Evolutionary conservation across 2,797 vertebrate genomes (phyloP), one percentile per base, ranked within the genome.

Genomic region (Onychomys leucogaster): DNA sequence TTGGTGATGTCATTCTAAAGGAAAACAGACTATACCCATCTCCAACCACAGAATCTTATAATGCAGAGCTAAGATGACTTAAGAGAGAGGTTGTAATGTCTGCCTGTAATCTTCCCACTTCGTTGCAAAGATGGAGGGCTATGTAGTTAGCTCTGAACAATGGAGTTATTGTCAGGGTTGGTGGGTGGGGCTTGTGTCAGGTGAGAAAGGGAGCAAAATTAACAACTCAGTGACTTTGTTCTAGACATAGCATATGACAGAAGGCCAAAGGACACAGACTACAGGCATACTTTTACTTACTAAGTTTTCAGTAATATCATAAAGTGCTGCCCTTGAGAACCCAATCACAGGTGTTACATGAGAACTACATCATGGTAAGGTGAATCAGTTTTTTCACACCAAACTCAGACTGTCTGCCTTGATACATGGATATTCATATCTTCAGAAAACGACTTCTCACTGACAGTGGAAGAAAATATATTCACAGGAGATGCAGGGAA

Each of bases 231-330:
- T 37, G 25, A 32, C 10, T 43, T 8, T 2, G 0, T 61, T 73
- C 46, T 32, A 88, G 90, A 52, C 46, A 85, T 27, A 59, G 9
- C 0, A 0, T 2, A 52, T n/a, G 78, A n/a, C 27, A 71, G 17
- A 52, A 75, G 8, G 25, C 2, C 29, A 43, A 13, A 73, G 85
- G 63, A 34, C 81, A 43, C 5, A 41, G 9, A 17, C 9, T 69
- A 7, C 6, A 11, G 34, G 2, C 9, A 5, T 52, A 59, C 4
- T 59, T 17, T 46, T 25, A 73, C 52, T 7, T 9, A 3, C 4
- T 2, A 29, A 14, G 34, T 2, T 41, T 37, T 63, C 21, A 7
- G 3, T 1, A 14, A 46, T 0, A 11, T 23, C 1, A 3, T 19
- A 13, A 25, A 37, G 29, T 4, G 41, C 32, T 46, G 5, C 37